These are phyloP conservation scores for Trichomalopsis sarcophagae DNA, from an alignment of 1,140 invertebrate genomes.

Conservation along the genomic window DNA sequence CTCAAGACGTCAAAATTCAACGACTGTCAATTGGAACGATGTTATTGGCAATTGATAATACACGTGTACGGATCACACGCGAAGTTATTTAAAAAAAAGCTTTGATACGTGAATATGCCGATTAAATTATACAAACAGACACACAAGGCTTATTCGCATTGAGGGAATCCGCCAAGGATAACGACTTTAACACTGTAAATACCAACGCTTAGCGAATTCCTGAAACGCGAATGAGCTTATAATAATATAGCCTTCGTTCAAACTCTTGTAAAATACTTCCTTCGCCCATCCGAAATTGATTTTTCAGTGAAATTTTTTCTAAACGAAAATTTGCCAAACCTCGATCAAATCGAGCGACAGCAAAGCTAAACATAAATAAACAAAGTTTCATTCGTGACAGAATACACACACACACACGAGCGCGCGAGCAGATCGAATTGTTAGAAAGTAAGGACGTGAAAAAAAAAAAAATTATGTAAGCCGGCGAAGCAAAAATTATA, in stretches of 20 bases:
- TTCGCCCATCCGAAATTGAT: neutral
- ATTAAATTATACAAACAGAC: neutral
- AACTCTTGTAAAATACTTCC: neutral
- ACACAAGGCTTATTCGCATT: neutral
- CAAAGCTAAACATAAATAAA: too few relatives aligned
- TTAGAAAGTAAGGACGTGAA: slow-evolving; percentile 11
- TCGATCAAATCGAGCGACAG: slow-evolving; percentile 27
- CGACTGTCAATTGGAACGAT: neutral
- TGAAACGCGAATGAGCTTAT: neutral
- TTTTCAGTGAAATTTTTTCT: neutral
- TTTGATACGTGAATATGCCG: neutral
- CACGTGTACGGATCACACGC: neutral
- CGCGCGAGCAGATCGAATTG: slow-evolving; percentile 15
- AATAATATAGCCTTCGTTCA: neutral
- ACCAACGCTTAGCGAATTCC: neutral
- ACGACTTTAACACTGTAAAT: neutral
- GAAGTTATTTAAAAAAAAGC: neutral
- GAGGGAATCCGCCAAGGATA: neutral
- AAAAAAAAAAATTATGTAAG: neutral
- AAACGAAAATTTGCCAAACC: neutral
- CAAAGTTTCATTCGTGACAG: slow-evolving; percentile 25
- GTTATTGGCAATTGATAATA: neutral
- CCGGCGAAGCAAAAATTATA: slow-evolving; percentile 27
- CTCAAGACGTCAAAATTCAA: neutral
- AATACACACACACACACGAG: neutral